phyloP scores from a whole-genome alignment of 1,140 invertebrate genomes.

The Lasioglossum baleicum region DNA sequence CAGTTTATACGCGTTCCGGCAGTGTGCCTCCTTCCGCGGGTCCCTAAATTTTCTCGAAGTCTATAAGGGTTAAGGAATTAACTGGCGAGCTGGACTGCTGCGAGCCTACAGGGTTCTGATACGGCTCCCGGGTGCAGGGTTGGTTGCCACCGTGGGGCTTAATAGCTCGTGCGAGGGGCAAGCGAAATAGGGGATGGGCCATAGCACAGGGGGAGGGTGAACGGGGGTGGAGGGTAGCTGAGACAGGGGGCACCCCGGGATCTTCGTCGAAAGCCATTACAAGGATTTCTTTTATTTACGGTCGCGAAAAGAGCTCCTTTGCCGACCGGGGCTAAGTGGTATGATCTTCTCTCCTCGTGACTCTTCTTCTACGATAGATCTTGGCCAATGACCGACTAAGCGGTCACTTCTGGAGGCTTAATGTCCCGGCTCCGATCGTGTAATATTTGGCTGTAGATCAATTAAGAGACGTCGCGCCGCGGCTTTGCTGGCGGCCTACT shows the following conservation, averaged over 20 bases:
- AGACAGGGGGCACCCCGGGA: constrained; percentile 25
- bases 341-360: constrained; percentile 67
- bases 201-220: not conserved
- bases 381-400: constrained; percentile 70
- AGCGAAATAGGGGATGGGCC: constrained; percentile 50
- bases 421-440: constrained; percentile 58
- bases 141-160: constrained; percentile 60
- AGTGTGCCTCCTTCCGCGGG: constrained; percentile 40
- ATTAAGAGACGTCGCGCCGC: constrained; percentile 63
- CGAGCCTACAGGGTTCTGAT: constrained; percentile 60
- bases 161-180: constrained; percentile 63
- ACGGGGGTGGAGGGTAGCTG: not conserved
- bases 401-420: constrained; percentile 64
- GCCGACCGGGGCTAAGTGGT: constrained; percentile 67
- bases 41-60: constrained; percentile 77
- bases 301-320: constrained; percentile 69
- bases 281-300: constrained; percentile 80
- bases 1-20: constrained; percentile 53
- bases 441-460: constrained; percentile 78
- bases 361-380: constrained; percentile 70
- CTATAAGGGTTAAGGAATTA: constrained; percentile 80
- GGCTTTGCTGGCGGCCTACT: not conserved
- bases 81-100: constrained; percentile 55
- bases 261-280: constrained; percentile 75
- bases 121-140: constrained; percentile 39